Base-by-base conservation (phyloP, 2,113 vertebrate species). In the Nettapus auritus region DNA sequence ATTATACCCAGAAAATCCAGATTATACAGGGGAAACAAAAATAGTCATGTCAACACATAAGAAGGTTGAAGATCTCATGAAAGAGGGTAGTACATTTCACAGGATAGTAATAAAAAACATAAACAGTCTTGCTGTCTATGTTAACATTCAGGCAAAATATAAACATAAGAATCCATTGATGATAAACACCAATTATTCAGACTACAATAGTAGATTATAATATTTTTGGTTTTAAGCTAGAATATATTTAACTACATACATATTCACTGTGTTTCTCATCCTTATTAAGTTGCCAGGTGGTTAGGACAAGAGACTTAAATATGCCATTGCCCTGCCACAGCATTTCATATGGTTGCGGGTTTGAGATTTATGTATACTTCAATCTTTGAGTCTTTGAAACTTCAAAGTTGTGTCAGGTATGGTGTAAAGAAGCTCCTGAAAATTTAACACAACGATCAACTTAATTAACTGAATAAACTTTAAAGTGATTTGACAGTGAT, bases 1-100 rank as follows among this genome's bases (percentile, higher is more conserved):
- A 21, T 93, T 98, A 22, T 98, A 98, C 82, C 92, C 97, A 4
- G 97, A 98, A 94, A 97, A 98, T 86, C 96, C 98, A 55, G 89
- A 98, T 78, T 96, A 92, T 79, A 94, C 97, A 67, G 98, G 97
- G 74, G 94, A 98, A n/a, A 60, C 31, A 38, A 89, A 96, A 78
- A 63, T 31, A 3, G 5, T 19, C n/a, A 63, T 97, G 94, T 95
- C 94, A 84, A 98, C 96, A 90, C 91, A 97, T 52, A 98, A 98
- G 87, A 98, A 80, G 14, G 64, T 90, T 86, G 97, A 98, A 92
- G 97, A 98, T 55, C 56, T 98, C 29, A 80, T 98, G 96, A 97
- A 94, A 66, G 98, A 96, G 63, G 91, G 88, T 66, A 91, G 74
- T 28, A 44, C 57, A 22, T 90, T 98, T 89, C 97, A 98, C 81